These are phyloP conservation scores for Lophotis ruficrista DNA, from an alignment of 2,113 vertebrate species.

Conservation along the genomic window DNA sequence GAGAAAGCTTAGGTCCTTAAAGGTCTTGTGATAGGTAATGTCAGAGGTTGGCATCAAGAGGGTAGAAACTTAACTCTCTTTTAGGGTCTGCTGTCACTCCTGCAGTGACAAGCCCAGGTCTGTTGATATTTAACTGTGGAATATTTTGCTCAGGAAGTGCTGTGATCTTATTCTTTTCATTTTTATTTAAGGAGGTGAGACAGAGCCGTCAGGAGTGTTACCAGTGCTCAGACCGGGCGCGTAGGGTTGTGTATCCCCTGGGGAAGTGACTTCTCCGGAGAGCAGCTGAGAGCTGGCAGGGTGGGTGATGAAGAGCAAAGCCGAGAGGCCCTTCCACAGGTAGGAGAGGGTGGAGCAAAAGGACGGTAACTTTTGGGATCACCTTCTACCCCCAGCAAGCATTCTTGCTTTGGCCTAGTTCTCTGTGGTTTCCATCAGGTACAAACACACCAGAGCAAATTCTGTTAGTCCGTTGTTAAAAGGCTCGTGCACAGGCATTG, in stretches of 20 bases:
- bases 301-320: background rate
- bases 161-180: background rate
- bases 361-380: background rate
- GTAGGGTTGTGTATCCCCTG: background rate
- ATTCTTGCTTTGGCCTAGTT: background rate
- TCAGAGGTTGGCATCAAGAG: background rate
- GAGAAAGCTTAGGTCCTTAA: background rate
- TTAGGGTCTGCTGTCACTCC: background rate
- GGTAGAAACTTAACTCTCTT: background rate
- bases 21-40: background rate
- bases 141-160: background rate
- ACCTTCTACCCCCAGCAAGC: background rate
- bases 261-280: background rate
- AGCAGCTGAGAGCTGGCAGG: background rate
- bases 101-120: background rate
- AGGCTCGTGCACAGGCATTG: background rate
- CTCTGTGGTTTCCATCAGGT: background rate
- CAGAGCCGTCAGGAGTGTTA: background rate
- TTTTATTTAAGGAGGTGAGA: background rate
- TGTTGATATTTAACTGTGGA: background rate
- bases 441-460: background rate
- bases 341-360: background rate
- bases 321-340: background rate
- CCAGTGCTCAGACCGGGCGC: fast-evolving
- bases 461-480: background rate